Percentiles rank a stretch among this genome's conserved stretches.
Evolutionary conservation across 2,888 invertebrate genomes (phyloP).

Genomic region (Ophion obscuratus): DNA sequence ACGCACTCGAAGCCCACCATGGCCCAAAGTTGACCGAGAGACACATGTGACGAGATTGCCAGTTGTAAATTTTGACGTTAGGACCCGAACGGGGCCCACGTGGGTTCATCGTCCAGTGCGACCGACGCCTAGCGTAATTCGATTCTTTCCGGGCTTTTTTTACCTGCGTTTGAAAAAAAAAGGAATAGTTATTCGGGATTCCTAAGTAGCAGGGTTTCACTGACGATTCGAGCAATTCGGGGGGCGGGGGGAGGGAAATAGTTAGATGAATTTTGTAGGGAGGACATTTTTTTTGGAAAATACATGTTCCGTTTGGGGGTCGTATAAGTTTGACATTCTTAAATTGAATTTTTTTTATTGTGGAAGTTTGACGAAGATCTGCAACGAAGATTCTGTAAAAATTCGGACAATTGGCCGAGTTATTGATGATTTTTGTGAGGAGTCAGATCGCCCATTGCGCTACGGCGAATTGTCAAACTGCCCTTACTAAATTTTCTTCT

Average conservation of each 20-base stretch:
- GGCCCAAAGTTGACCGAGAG: constrained; percentile 9
- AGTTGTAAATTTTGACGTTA: constrained; percentile 27
- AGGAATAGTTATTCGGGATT: not conserved
- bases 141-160: not conserved
- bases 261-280: too few relatives aligned
- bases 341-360: too few relatives aligned
- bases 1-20: not conserved
- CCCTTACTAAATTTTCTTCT: too few relatives aligned
- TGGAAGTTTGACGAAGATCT: too few relatives aligned
- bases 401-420: too few relatives aligned
- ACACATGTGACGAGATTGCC: constrained; percentile 25
- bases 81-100: constrained; percentile 1
- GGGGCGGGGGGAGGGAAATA: not conserved
- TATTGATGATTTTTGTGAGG: too few relatives aligned
- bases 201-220: not conserved
- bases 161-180: not conserved
- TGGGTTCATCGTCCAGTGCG: not conserved
- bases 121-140: not conserved
- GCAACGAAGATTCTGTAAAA: too few relatives aligned
- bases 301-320: too few relatives aligned
- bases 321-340: too few relatives aligned
- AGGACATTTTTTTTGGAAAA: too few relatives aligned
- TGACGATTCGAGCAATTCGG: not conserved
- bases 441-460: too few relatives aligned
- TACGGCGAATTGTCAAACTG: too few relatives aligned